Conservation (phyloP, 2,888 invertebrate genomes). For the Sarcophaga caerulescens region DNA sequence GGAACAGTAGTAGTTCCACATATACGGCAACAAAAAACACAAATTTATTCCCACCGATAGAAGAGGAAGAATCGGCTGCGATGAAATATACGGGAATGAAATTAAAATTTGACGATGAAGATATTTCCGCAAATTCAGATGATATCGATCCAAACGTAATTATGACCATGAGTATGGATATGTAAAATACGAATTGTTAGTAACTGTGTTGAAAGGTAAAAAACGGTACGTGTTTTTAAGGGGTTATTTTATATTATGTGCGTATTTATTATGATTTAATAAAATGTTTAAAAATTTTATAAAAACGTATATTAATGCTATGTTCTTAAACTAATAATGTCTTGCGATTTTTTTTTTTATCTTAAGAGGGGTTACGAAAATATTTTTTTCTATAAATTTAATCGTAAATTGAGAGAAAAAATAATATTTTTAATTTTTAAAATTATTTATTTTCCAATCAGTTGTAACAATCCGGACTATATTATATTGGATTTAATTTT, state of each 20-base stretch:
- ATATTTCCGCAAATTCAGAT: slow-evolving; percentile 74
- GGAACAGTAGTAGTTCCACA: slow-evolving; percentile 24
- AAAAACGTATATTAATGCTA: no score
- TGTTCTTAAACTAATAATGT: no score
- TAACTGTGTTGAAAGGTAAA: neutral
- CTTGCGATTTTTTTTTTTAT: no score
- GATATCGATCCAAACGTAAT: slow-evolving; percentile 74
- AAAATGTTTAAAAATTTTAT: slow-evolving; percentile 22
- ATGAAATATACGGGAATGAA: slow-evolving; percentile 75
- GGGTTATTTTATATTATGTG: slow-evolving; percentile 35
- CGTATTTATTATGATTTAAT: slow-evolving; percentile 22
- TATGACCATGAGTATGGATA: slow-evolving; percentile 79
- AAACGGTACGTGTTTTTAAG: slow-evolving; percentile 27
- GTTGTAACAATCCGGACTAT: no score
- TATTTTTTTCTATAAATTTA: neutral
- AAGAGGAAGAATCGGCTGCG: slow-evolving; percentile 70
- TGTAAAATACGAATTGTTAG: slow-evolving; percentile 64
- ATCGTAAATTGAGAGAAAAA: neutral
- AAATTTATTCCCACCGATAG: slow-evolving; percentile 69
- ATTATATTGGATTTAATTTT: no score
- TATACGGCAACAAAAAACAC: slow-evolving; percentile 38
- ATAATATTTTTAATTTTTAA: neutral
- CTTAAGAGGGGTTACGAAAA: no score
- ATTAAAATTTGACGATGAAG: slow-evolving; percentile 78
- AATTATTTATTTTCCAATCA: no score